Base-by-base conservation (phyloP, 2,797 vertebrate genomes). In the Sciurus carolinensis region DNA sequence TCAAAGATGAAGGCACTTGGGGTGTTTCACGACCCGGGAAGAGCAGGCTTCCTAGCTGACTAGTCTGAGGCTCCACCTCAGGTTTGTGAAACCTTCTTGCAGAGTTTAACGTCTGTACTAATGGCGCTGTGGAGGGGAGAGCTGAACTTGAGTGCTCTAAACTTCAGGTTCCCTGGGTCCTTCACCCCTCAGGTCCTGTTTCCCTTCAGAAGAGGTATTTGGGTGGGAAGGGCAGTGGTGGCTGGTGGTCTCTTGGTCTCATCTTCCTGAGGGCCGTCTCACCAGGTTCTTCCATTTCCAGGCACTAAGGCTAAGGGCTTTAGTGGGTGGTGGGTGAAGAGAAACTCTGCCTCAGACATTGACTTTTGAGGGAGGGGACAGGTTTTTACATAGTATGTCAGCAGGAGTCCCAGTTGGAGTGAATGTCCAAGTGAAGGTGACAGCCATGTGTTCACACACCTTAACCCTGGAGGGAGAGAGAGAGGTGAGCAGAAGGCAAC, bases 81-180 rank as follows among this genome's bases (percentile, higher is more conserved):
- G n/a, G n/a, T 64, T 80, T 83, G 54, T 42, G 17, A 28, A 64
- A 36, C 6, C 79, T 52, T 90, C 64, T 64, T 28, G 81, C 84
- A 73, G 87, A 91, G 90, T 94, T 67, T 93, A 69, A 96, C 95
- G 71, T 24, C 17, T 44, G 26, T 69, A 81, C 11, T 83, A 94
- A 67, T 57, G 11, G 81, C 18, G 3, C 87, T 88, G 52, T 66
- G 59, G 87, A 33, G n/a, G 17, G 72, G 77, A 33, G 28, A 62
- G n/a, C 9, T 18, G 94, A 9, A 59, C 18, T 69, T 69, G 5
- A 24, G 28, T 0, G 0, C 17, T 39, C 20, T 12, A 39, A n/a
- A 26, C 17, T 13, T 42, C 9, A 6, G 42, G n/a, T 22, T 33
- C n/a, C 30, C 47, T 59, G 0, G 24, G 44, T 3, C 30, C 22